phyloP scores from a whole-genome alignment of 2,888 invertebrate species.

The Pinctada fucata region DNA sequence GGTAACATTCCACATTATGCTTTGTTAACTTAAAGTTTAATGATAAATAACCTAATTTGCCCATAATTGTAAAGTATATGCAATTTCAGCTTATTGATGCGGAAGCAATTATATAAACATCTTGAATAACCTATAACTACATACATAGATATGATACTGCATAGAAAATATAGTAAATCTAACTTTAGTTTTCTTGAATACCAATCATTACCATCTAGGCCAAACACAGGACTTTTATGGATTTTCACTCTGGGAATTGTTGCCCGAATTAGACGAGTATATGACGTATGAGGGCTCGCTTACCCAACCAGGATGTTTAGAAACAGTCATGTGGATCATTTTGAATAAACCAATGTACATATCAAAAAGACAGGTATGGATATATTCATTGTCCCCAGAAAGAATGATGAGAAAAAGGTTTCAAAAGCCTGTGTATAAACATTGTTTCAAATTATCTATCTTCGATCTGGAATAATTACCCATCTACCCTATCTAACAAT shows the following conservation, averaged over 20 bases:
- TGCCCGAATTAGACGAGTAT: conserved; percentile 93
- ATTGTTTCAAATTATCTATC: no score
- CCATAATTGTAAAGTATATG: no score
- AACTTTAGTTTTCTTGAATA: no score
- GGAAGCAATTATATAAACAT: neutral
- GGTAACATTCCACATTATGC: neutral
- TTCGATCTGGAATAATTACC: no score
- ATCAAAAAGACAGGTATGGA: conserved; percentile 92
- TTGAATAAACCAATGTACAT: conserved; percentile 98
- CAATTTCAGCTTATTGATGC: no score
- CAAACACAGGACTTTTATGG: conserved; percentile 43
- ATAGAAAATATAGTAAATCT: neutral
- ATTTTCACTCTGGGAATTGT: conserved; percentile 77
- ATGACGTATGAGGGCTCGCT: conserved; percentile 99
- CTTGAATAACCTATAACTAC: neutral
- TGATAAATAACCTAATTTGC: no score
- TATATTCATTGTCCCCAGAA: neutral
- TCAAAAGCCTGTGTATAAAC: no score
- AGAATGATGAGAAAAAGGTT: neutral
- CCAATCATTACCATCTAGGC: conserved; percentile 24
- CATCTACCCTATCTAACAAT: no score
- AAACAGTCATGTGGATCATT: conserved; percentile 98
- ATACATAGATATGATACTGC: neutral
- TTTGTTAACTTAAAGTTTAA: no score
- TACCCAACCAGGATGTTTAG: conserved; percentile 97